These are phyloP conservation scores for Notechis scutatus DNA, from an alignment of 2,113 vertebrate species.

Conservation along the genomic window DNA sequence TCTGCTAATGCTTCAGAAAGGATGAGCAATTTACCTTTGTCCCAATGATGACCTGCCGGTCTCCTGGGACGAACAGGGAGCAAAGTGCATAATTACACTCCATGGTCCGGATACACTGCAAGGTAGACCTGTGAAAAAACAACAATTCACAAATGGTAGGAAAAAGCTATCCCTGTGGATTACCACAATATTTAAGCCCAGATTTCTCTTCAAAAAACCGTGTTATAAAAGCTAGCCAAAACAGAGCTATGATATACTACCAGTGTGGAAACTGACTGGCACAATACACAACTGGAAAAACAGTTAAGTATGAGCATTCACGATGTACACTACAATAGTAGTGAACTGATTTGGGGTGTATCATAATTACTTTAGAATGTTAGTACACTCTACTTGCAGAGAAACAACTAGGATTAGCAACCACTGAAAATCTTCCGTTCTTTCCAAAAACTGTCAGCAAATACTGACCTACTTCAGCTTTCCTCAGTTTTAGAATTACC, in stretches of 20 bases:
- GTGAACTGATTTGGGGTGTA: neutral
- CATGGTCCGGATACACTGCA: slow-evolving; percentile 96
- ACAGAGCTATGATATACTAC: neutral
- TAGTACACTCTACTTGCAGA: neutral
- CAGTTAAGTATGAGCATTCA: neutral
- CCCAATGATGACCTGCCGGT: slow-evolving; percentile 89
- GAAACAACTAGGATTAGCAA: neutral
- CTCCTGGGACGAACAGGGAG: slow-evolving; percentile 92
- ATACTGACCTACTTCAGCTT: neutral
- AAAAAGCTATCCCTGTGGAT: neutral
- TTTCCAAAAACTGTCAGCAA: neutral
- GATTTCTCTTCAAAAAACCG: neutral
- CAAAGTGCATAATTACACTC: slow-evolving; percentile 90
- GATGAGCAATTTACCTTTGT: slow-evolving; percentile 79
- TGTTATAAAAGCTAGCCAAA: neutral
- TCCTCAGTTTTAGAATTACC: neutral
- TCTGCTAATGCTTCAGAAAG: neutral
- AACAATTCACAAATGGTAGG: neutral
- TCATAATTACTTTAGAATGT: neutral
- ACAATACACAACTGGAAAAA: neutral
- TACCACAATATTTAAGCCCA: neutral
- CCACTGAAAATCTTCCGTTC: neutral
- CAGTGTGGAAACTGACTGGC: neutral
- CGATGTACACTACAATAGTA: neutral
- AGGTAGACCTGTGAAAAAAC: slow-evolving; percentile 73